Evolutionary conservation across 2,113 vertebrate genomes (phyloP).

Genomic region (Ophthalmolycus amberensis): DNA sequence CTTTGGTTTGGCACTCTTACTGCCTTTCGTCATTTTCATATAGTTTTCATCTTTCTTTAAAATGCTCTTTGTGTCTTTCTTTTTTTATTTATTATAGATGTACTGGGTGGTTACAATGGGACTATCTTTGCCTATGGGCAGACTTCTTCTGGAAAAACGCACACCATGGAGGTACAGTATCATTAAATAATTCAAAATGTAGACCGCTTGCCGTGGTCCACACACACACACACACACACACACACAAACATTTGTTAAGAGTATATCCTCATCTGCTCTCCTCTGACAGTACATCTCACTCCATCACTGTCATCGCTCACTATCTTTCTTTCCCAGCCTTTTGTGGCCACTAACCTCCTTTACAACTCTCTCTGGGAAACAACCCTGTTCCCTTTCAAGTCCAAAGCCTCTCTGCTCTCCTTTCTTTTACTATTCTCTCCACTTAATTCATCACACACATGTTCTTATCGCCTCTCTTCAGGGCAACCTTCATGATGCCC

Average conservation of each 20-base stretch:
- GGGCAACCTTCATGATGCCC: constrained; percentile 92
- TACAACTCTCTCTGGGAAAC: constrained; percentile 51
- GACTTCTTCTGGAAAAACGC: constrained; percentile 95
- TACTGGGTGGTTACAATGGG: constrained; percentile 93
- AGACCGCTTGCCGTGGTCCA: constrained; percentile 14
- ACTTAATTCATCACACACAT: constrained; percentile 33
- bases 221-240: background rate
- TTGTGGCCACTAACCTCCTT: constrained; percentile 58
- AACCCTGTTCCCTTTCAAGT: constrained; percentile 50
- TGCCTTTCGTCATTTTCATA: background rate
- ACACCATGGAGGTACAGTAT: constrained; percentile 92
- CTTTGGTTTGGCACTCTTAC: background rate
- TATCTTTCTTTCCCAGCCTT: constrained; percentile 41
- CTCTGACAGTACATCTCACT: constrained; percentile 42
- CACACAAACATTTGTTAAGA: background rate
- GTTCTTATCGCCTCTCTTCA: constrained; percentile 56
- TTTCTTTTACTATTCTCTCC: constrained; percentile 15
- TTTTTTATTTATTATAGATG: constrained; percentile 80
- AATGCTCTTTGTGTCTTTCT: constrained; percentile 22
- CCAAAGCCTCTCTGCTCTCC: constrained; percentile 32
- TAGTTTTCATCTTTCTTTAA: background rate
- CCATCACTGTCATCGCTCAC: constrained; percentile 53
- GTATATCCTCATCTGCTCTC: constrained; percentile 9
- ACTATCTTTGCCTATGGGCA: constrained; percentile 97
- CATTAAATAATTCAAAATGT: constrained; percentile 62